Conservation (phyloP, 37 sponge, comb jelly and placozoan genomes). For the Aplysina aerophoba region DNA sequence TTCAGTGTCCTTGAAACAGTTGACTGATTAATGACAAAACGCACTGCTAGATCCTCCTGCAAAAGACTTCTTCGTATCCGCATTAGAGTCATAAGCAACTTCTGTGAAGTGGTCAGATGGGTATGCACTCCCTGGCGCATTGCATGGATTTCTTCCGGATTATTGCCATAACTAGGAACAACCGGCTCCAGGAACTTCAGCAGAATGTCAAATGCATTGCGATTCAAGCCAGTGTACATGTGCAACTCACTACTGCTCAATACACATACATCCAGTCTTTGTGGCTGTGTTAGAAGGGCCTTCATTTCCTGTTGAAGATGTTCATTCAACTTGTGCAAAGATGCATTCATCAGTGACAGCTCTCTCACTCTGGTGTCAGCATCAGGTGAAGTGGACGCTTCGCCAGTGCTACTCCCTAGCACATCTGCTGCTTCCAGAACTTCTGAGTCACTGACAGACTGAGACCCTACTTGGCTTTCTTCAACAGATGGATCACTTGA, state of each 20-base stretch:
- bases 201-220: conserved; percentile 11
- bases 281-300: conserved; percentile 16
- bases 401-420: conserved; percentile 24
- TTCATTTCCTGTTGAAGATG: conserved; percentile 8
- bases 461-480: not conserved
- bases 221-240: conserved; percentile 39
- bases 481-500: not conserved
- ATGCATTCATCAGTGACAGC: conserved; percentile 18
- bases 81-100: conserved; percentile 34
- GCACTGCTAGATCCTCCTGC: conserved; percentile 32
- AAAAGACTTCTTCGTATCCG: conserved; percentile 17
- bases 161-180: conserved; percentile 4
- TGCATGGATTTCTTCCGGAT: not conserved
- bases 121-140: not conserved
- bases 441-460: conserved; percentile 6
- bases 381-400: not conserved
- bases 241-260: not conserved
- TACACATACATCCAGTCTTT: conserved; percentile 39
- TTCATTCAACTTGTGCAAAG: conserved; percentile 18
- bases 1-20: conserved; percentile 41
- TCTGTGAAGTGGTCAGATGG: conserved; percentile 18
- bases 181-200: conserved; percentile 27
- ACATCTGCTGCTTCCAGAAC: not conserved
- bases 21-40: conserved; percentile 30
- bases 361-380: not conserved